Evolutionary conservation across 2,113 vertebrate species (phyloP).

Genomic region (Cottus gobio): DNA sequence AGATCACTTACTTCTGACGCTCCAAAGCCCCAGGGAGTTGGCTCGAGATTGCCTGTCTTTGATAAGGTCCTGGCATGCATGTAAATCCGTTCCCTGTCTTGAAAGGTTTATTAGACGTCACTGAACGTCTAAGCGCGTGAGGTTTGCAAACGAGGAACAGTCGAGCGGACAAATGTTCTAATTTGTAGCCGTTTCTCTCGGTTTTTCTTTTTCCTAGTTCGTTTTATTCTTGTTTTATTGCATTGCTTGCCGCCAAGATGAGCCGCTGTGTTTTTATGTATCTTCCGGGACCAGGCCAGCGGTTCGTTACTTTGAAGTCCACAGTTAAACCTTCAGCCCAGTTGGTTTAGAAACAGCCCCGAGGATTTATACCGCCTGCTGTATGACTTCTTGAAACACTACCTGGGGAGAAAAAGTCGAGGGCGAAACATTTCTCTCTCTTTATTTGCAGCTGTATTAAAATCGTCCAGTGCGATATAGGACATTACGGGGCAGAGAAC

Average conservation of each 20-base stretch:
- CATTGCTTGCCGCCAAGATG: slow-evolving; percentile 7
- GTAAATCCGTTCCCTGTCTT: slow-evolving; percentile 71
- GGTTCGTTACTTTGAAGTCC: slow-evolving; percentile 91
- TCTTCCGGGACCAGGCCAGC: slow-evolving; percentile 90
- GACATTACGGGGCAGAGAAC: slow-evolving; percentile 26
- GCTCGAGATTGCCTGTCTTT: slow-evolving; percentile 90
- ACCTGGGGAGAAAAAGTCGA: slow-evolving; percentile 63
- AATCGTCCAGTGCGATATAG: slow-evolving; percentile 2
- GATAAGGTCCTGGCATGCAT: slow-evolving; percentile 94
- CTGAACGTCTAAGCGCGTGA: neutral
- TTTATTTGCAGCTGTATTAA: slow-evolving; percentile 28
- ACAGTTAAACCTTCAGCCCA: slow-evolving; percentile 89
- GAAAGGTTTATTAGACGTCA: slow-evolving; percentile 23
- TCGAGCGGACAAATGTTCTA: rapidly evolving
- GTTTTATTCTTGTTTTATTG: slow-evolving; percentile 4
- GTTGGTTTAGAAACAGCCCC: slow-evolving; percentile 87
- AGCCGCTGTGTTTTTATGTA: slow-evolving; percentile 78
- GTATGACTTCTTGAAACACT: slow-evolving; percentile 80
- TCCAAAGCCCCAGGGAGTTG: slow-evolving; percentile 89
- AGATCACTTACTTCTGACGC: slow-evolving; percentile 88
- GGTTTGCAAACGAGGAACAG: rapidly evolving
- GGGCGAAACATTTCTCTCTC: slow-evolving; percentile 17
- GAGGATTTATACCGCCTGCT: slow-evolving; percentile 83
- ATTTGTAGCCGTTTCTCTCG: rapidly evolving
- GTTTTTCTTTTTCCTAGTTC: neutral